phyloP scores from a whole-genome alignment of 2,113 vertebrate species.

The Axis porcinus region DNA sequence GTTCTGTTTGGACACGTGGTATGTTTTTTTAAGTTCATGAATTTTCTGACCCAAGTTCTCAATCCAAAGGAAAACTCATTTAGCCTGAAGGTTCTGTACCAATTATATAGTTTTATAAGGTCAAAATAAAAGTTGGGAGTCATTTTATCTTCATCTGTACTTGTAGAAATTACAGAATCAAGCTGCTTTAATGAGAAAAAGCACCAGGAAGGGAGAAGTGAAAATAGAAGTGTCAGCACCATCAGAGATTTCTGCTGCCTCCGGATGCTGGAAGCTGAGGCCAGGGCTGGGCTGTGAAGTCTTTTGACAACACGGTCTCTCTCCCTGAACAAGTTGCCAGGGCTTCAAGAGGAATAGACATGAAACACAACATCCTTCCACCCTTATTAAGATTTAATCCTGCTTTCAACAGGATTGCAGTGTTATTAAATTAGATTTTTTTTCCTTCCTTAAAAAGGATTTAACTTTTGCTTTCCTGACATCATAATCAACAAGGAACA shows the following conservation, averaged over 20 bases:
- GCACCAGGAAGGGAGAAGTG: slow-evolving; percentile 70
- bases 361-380: slow-evolving; percentile 62
- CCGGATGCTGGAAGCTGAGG: not conserved
- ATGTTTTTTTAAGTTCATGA: slow-evolving; percentile 30
- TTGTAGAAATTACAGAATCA: slow-evolving; percentile 75
- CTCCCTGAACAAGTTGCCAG: slow-evolving; percentile 62
- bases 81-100: slow-evolving; percentile 58
- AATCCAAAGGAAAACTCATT: slow-evolving; percentile 61
- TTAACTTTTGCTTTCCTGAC: slow-evolving; percentile 72
- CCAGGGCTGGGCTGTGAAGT: slow-evolving; percentile 54
- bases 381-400: slow-evolving; percentile 77
- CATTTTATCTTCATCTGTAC: slow-evolving; percentile 62
- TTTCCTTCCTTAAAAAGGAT: slow-evolving; percentile 40
- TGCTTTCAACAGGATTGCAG: slow-evolving; percentile 65
- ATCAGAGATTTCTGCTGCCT: slow-evolving; percentile 41
- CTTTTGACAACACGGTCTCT: slow-evolving; percentile 44
- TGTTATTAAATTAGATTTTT: slow-evolving; percentile 70
- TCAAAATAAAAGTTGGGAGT: slow-evolving; percentile 67
- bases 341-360: slow-evolving; percentile 72
- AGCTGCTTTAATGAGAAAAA: slow-evolving; percentile 78
- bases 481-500: slow-evolving; percentile 54
- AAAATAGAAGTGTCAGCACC: slow-evolving; percentile 80
- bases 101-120: slow-evolving; percentile 74
- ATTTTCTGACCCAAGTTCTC: slow-evolving; percentile 33
- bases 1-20: not conserved